A percentile compares a stretch with the other conserved stretches of the same genome.
Evolutionary conservation across 2,888 invertebrate genomes (phyloP).

Genomic region (Watsonalla cultraria): DNA sequence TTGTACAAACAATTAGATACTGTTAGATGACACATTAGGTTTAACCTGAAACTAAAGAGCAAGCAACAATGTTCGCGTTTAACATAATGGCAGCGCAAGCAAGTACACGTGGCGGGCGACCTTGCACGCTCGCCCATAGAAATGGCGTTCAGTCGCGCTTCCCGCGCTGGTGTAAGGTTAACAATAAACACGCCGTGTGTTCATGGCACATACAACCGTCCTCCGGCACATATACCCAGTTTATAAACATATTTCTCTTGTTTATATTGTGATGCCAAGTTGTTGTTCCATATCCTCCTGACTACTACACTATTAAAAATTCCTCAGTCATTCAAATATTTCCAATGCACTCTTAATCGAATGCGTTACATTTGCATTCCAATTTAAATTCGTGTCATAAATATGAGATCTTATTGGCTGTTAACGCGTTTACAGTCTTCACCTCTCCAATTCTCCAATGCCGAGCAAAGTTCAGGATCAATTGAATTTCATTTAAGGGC

Average conservation of each 20-base stretch:
- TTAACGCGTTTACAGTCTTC: no score
- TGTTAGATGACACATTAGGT: conserved; percentile 19
- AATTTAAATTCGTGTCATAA: no score
- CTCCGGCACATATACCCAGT: background rate
- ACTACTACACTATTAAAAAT: no score
- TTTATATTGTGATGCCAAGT: background rate
- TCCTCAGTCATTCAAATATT: no score
- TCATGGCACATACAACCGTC: conserved; percentile 1
- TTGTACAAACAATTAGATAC: background rate
- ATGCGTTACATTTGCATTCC: no score
- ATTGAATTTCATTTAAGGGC: no score
- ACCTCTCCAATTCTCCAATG: no score
- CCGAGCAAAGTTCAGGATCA: no score
- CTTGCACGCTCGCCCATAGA: conserved; percentile 42
- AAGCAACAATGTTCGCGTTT: conserved; percentile 27
- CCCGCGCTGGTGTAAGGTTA: conserved; percentile 36
- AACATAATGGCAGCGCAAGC: conserved; percentile 33
- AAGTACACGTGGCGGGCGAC: conserved; percentile 56
- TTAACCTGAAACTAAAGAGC: conserved; percentile 18
- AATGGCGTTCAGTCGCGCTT: conserved; percentile 29
- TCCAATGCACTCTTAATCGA: no score
- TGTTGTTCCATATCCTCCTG: no score
- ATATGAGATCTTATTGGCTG: no score
- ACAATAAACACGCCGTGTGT: conserved; percentile 31
- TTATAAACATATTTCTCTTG: background rate